These are phyloP conservation scores for Prionailurus viverrinus DNA, from an alignment of 2,113 vertebrate genomes.

Conservation along the genomic window DNA sequence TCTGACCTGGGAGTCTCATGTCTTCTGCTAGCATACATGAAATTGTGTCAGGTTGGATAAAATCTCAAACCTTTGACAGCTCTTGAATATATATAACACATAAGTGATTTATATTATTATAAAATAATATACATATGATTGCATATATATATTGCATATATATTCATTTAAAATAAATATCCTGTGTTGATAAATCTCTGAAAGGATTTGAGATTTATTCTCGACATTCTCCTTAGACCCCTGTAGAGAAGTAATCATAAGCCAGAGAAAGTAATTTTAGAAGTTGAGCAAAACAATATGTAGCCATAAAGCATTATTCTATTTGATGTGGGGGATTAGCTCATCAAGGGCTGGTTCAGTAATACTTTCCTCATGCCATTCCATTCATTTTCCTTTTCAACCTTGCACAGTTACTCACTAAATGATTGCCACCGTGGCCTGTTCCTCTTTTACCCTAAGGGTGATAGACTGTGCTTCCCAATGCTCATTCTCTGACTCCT, in stretches of 20 bases:
- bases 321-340: conserved; percentile 49
- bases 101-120: background rate
- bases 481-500: conserved; percentile 59
- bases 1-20: background rate
- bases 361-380: background rate
- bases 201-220: conserved; percentile 43
- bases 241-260: conserved; percentile 49
- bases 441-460: conserved; percentile 42
- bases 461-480: background rate
- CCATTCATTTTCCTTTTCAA: conserved; percentile 10
- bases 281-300: conserved; percentile 39
- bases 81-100: background rate
- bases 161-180: conserved; percentile 27
- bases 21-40: background rate
- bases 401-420: background rate
- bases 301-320: conserved; percentile 20
- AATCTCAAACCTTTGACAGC: background rate
- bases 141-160: background rate
- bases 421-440: conserved; percentile 48
- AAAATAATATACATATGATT: background rate
- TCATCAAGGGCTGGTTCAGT: conserved; percentile 21
- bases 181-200: background rate
- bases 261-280: conserved; percentile 61
- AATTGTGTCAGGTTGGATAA: background rate
- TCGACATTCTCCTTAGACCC: conserved; percentile 17